Percentiles rank a stretch among this genome's conserved stretches.
phyloP scores from a whole-genome alignment of 2,888 invertebrate genomes.

The Drosophila dives region DNA sequence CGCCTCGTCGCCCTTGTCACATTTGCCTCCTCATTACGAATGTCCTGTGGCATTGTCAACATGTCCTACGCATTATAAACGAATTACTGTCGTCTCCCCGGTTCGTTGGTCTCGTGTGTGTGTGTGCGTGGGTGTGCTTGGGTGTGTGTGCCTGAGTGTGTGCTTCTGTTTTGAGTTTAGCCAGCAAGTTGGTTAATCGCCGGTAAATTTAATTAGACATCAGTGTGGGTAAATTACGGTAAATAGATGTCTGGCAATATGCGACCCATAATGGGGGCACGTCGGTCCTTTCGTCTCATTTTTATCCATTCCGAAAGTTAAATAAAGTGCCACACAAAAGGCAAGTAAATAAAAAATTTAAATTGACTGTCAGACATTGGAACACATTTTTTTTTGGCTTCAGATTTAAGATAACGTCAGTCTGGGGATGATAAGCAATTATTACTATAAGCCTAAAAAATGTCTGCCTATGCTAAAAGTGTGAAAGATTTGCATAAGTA shows the following conservation, averaged over 20 bases:
- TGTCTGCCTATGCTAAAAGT: not conserved
- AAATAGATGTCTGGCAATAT: conserved; percentile 76
- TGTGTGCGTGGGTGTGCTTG: conserved; percentile 6
- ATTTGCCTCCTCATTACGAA: conserved; percentile 73
- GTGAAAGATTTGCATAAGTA: not conserved
- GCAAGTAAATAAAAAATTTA: conserved; percentile 25
- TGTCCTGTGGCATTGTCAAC: conserved; percentile 83
- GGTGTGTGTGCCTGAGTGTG: conserved; percentile 8
- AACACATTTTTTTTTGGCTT: not conserved
- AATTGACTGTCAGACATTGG: conserved; percentile 40
- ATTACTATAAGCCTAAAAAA: not conserved
- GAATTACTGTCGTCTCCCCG: conserved; percentile 79
- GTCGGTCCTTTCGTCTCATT: conserved; percentile 27
- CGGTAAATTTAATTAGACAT: conserved; percentile 80
- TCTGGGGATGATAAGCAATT: not conserved
- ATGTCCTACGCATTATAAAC: conserved; percentile 84
- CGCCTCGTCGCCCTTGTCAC: conserved; percentile 18
- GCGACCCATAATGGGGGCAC: conserved; percentile 28
- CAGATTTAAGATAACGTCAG: not conserved
- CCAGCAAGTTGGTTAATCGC: conserved; percentile 79
- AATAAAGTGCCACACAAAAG: conserved; percentile 41
- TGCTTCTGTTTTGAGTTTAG: conserved; percentile 69
- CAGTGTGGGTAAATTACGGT: conserved; percentile 75
- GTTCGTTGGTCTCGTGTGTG: conserved; percentile 30
- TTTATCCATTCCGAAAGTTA: conserved; percentile 44